Base-by-base conservation (phyloP, 2,113 vertebrate species). In the Pedetes capensis region DNA sequence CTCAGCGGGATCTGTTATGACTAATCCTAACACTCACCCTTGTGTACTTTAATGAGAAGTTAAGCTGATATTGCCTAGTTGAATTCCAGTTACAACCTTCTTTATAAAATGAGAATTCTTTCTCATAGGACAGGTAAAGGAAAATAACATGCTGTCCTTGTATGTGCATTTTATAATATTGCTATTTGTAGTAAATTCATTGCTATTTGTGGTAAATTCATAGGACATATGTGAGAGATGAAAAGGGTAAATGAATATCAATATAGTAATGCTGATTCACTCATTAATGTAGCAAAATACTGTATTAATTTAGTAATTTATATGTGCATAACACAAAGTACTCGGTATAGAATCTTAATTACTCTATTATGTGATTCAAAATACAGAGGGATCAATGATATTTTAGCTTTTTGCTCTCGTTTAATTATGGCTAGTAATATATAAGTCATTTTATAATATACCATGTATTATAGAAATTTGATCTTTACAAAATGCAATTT, bases 101-200 rank as follows among this genome's bases (percentile, higher is more conserved):
- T 80, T 94, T 53, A 39, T 68, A 88, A 94, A 91, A 83, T 89
- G 37, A 89, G 23, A 75, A 57, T 39, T 61, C 20, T 59, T 69
- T 18, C 34, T 55, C 23, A 61, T 22, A 66, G 49, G 22, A 42
- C 9, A 71, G 23, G 5, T 61, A 71, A 89, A 87, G 9, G 74
- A 68, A 83, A 89, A 55, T 49, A 89, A 29, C 12, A 42, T 79
- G 29, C 22, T 66, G 2, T 63, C 20, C 59, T 68, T 94, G 34
- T 18, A 27, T 57, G 3, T 64, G 2, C 34, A 25, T 66, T 80
- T 71, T 89, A 25, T 59, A 91, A 44, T 44, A 59, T 44, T 83
- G 49, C 5, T 87, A 49, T 69, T 57, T 75, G 8, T 39, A 78
- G 53, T 34, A 87, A n/a, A n/a, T n/a, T n/a, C n/a, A n/a, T n/a